These are phyloP conservation scores for Halichoerus grypus DNA, from an alignment of 2,113 vertebrate species.

Conservation along the genomic window DNA sequence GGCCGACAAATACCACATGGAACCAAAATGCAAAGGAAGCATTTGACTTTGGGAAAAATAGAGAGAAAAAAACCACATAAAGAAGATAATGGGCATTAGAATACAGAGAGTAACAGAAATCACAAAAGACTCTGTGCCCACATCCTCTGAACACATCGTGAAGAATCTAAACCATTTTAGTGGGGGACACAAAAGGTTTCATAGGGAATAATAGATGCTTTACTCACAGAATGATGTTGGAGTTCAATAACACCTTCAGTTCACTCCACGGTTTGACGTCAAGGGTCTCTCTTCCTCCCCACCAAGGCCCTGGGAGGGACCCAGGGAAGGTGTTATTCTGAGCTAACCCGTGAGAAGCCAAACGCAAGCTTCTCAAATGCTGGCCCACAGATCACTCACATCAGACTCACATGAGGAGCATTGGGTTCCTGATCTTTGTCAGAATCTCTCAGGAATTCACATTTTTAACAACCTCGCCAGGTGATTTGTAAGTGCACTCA, in stretches of 20 bases:
- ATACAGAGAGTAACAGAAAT: background rate
- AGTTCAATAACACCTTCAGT: rapidly evolving
- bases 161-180: background rate
- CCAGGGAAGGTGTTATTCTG: background rate
- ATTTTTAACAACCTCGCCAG: background rate
- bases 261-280: background rate
- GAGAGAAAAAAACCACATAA: background rate
- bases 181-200: background rate
- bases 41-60: background rate
- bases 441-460: background rate
- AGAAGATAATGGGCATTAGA: background rate
- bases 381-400: background rate
- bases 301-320: background rate
- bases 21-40: background rate
- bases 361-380: background rate
- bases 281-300: background rate
- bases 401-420: background rate
- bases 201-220: background rate
- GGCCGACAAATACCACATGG: background rate
- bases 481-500: background rate
- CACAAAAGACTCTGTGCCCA: background rate
- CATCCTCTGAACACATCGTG: background rate
- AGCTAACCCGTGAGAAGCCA: background rate
- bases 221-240: background rate
- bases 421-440: background rate